A percentile compares a stretch with the other conserved stretches of the same genome.
These are phyloP conservation scores for Dendropsophus ebraccatus DNA, from an alignment of 2,113 vertebrate species.

Conservation along the genomic window DNA sequence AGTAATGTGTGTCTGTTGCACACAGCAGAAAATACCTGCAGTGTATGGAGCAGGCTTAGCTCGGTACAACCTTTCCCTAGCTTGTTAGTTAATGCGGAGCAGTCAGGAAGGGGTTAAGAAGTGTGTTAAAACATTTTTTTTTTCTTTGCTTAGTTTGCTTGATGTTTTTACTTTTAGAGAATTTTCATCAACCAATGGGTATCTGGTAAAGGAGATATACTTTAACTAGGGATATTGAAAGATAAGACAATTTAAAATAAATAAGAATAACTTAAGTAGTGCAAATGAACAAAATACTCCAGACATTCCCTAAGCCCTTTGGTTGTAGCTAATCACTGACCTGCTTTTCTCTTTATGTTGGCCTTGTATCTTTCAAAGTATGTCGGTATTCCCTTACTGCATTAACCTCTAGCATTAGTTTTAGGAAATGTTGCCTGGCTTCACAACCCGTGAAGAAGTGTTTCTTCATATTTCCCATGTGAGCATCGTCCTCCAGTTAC, in stretches of 20 bases:
- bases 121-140: no score
- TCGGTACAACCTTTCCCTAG: no score
- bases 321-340: slow-evolving; percentile 19
- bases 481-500: neutral
- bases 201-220: neutral
- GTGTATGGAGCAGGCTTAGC: no score
- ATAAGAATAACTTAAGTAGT: neutral
- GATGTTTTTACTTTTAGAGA: no score
- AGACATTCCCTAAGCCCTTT: neutral
- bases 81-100: no score
- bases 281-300: neutral
- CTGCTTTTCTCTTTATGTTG: slow-evolving; percentile 13
- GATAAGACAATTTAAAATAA: neutral
- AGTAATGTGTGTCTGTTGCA: no score
- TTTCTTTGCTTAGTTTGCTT: no score
- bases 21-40: no score
- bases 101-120: no score
- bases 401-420: slow-evolving; percentile 33
- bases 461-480: slow-evolving; percentile 26
- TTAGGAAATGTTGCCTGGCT: slow-evolving; percentile 30
- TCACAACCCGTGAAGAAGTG: slow-evolving; percentile 21
- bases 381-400: slow-evolving; percentile 28
- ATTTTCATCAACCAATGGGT: neutral
- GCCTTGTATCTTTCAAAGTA: neutral
- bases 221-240: neutral